Percentiles rank a stretch among this genome's conserved stretches.
phyloP scores from a whole-genome alignment of 2,888 invertebrate genomes.

The Caenorhabditis drosophilae region DNA sequence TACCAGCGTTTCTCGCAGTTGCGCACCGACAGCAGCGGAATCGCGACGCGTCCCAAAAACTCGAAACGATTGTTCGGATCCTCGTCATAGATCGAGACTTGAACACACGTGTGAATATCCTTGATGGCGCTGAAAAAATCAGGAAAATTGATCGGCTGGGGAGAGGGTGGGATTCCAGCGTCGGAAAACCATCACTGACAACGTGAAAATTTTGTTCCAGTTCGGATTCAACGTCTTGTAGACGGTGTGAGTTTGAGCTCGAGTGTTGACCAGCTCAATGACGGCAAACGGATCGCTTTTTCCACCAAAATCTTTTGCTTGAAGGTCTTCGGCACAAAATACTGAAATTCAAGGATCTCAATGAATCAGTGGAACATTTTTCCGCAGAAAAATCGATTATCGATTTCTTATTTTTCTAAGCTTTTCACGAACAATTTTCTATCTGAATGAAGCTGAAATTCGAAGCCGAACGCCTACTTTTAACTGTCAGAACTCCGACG shows the following conservation, averaged over 20 bases:
- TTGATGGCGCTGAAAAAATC: conserved; percentile 73
- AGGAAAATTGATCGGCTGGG: background rate
- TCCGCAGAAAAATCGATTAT: conserved; percentile 5
- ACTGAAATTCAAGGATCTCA: conserved; percentile 74
- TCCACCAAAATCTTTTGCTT: conserved; percentile 87
- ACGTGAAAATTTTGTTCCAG: conserved; percentile 98
- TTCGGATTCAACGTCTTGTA: conserved; percentile 94
- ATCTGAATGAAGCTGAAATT: too few species aligned
- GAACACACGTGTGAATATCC: conserved; percentile 91
- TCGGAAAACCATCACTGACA: conserved; percentile 75
- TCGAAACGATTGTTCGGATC: conserved; percentile 93
- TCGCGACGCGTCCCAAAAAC: conserved; percentile 88
- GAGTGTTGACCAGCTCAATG: conserved; percentile 85
- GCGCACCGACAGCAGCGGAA: conserved; percentile 83
- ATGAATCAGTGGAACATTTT: background rate
- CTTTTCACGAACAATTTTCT: background rate
- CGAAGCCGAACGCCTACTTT: too few species aligned
- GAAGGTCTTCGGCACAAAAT: conserved; percentile 81
- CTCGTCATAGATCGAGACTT: conserved; percentile 95
- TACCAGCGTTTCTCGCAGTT: conserved; percentile 95
- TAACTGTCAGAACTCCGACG: conserved; percentile 91
- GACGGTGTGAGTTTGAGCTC: conserved; percentile 96
- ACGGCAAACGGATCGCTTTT: conserved; percentile 99
- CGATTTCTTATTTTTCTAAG: too few species aligned
- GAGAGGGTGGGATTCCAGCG: too few species aligned